These are phyloP conservation scores for Talpa occidentalis DNA, from an alignment of 2,113 vertebrate species.

Conservation along the genomic window DNA sequence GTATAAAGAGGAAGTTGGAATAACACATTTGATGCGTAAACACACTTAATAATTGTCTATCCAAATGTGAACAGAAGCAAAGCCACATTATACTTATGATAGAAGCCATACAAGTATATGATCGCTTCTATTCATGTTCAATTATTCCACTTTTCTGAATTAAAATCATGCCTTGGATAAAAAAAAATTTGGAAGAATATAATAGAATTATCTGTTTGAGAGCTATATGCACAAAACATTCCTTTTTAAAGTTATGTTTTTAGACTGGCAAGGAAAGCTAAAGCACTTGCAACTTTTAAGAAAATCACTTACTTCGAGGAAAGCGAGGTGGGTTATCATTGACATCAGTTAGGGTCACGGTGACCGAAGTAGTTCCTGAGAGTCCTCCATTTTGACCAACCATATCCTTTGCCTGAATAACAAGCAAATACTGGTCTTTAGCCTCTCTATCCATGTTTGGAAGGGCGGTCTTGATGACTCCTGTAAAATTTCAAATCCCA, in stretches of 20 bases:
- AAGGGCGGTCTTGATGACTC: conserved; percentile 96
- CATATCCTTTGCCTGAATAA: conserved; percentile 99
- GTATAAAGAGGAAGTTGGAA: neutral
- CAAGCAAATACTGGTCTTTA: conserved; percentile 96
- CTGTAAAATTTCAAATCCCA: conserved; percentile 86
- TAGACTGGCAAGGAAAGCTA: neutral
- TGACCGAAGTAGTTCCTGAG: conserved; percentile 96
- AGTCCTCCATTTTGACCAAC: conserved; percentile 98
- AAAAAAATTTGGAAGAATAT: neutral
- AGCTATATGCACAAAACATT: neutral
- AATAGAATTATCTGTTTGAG: neutral
- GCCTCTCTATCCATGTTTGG: conserved; percentile 98
- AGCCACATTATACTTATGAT: neutral
- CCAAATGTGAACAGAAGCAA: neutral
- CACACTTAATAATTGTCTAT: neutral
- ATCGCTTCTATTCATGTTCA: neutral
- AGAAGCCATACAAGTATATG: neutral
- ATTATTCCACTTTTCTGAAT: neutral
- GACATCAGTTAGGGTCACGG: conserved; percentile 95
- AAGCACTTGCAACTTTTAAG: neutral
- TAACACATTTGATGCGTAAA: neutral
- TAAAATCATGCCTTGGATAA: neutral
- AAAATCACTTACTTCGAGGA: conserved; percentile 90
- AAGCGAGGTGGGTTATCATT: conserved; percentile 98
- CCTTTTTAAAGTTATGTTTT: neutral